phyloP scores from a whole-genome alignment of 2,888 invertebrate species.

The Theretra japonica region DNA sequence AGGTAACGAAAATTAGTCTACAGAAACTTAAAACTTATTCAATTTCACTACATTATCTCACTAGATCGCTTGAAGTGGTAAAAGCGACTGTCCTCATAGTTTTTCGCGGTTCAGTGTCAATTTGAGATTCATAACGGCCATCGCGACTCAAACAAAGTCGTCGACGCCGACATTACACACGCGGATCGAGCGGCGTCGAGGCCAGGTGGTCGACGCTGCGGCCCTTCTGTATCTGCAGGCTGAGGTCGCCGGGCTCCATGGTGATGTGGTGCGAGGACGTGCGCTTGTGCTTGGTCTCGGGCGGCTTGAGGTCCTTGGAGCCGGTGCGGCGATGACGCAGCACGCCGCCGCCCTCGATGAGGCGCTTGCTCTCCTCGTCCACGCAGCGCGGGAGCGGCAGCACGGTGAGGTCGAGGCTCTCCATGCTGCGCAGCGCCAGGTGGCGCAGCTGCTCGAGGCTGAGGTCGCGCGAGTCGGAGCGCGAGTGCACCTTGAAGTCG shows the following conservation, averaged over 20 bases:
- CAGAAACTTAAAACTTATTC: constrained; percentile 46
- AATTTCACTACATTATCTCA: constrained; percentile 55
- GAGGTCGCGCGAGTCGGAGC: constrained; percentile 80
- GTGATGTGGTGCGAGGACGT: constrained; percentile 80
- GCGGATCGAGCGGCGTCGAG: constrained; percentile 59
- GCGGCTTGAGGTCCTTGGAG: constrained; percentile 81
- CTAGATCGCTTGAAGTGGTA: constrained; percentile 36
- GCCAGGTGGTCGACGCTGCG: constrained; percentile 76
- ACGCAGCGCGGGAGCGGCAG: constrained; percentile 68
- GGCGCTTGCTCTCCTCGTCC: constrained; percentile 79
- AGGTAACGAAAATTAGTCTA: constrained; percentile 45
- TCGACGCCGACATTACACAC: constrained; percentile 51
- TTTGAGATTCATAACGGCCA: constrained; percentile 29
- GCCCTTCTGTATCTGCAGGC: constrained; percentile 71
- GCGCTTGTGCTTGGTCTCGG: constrained; percentile 72
- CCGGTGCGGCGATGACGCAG: constrained; percentile 86
- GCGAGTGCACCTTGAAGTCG: constrained; percentile 76
- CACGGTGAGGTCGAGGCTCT: constrained; percentile 73
- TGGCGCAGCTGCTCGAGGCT: constrained; percentile 77
- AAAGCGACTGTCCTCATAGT: constrained; percentile 37
- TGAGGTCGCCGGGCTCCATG: constrained; percentile 71
- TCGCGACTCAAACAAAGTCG: neutral
- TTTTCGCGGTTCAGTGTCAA: constrained; percentile 46
- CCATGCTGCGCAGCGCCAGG: constrained; percentile 78
- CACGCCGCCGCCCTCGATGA: constrained; percentile 72